These are phyloP conservation scores for Myrmecobius fasciatus DNA, from an alignment of 2,113 vertebrate species.

Conservation along the genomic window DNA sequence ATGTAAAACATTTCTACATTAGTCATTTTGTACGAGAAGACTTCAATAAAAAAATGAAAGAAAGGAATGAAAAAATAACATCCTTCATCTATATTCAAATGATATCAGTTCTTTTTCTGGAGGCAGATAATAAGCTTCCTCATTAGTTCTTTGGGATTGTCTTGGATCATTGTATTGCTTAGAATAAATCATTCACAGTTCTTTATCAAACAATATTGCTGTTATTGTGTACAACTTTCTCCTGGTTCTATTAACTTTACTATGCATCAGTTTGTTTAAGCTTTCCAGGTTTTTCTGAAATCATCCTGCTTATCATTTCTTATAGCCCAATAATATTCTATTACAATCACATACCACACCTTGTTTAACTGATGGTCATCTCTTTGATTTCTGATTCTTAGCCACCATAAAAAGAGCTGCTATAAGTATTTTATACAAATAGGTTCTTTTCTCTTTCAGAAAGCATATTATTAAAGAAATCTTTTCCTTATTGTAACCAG, in stretches of 20 bases:
- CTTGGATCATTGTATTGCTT: neutral
- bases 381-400: neutral
- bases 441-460: neutral
- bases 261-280: neutral
- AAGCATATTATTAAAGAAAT: neutral
- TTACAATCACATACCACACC: neutral
- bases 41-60: no score
- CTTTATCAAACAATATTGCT: neutral
- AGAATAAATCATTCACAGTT: neutral
- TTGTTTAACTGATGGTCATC: neutral
- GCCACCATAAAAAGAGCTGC: neutral
- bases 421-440: neutral
- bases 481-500: neutral
- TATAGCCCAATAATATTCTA: neutral
- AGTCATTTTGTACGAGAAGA: no score
- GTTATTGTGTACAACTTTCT: neutral
- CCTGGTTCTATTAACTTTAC: neutral
- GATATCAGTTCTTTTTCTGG: neutral
- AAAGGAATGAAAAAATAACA: no score
- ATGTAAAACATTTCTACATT: neutral
- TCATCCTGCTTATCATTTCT: neutral
- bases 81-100: neutral
- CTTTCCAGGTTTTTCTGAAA: neutral
- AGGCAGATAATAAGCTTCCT: neutral
- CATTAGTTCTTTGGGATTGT: neutral